phyloP scores from a whole-genome alignment of 2,797 vertebrate species.

The Pangasius krempfi region DNA sequence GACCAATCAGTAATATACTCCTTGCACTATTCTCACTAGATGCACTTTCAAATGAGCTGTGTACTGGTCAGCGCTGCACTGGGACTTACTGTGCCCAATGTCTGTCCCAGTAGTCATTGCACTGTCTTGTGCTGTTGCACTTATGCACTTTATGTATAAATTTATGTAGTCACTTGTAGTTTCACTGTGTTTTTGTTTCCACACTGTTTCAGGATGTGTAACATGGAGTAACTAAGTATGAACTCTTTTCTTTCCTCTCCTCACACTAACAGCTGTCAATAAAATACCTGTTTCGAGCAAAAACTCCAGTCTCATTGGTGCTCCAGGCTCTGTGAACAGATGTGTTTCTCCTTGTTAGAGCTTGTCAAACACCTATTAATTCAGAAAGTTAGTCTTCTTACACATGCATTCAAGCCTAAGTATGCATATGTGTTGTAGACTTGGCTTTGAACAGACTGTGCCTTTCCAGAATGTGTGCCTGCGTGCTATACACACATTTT shows the following conservation, averaged over 20 bases:
- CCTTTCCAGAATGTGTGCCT: constrained; percentile 3
- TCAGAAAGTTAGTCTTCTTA: neutral
- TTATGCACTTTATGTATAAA: too few relatives aligned
- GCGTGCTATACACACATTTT: neutral
- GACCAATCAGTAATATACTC: neutral
- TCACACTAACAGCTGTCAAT: constrained; percentile 9
- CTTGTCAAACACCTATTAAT: neutral
- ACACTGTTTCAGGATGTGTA: neutral
- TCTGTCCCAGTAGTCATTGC: too few relatives aligned
- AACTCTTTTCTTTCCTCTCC: neutral
- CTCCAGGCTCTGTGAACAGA: neutral
- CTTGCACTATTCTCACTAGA: too few relatives aligned
- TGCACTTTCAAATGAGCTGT: too few relatives aligned
- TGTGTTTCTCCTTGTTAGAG: neutral
- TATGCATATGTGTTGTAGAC: neutral
- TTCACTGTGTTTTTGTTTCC: too few relatives aligned
- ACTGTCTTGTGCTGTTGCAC: too few relatives aligned
- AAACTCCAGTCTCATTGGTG: neutral
- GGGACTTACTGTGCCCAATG: too few relatives aligned
- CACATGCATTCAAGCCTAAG: neutral
- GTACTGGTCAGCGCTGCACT: too few relatives aligned
- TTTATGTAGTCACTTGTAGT: too few relatives aligned
- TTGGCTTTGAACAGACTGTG: neutral
- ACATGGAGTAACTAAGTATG: neutral
- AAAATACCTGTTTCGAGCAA: neutral